These are phyloP conservation scores for Sericinus montela DNA, from an alignment of 2,888 invertebrate species.

Conservation along the genomic window DNA sequence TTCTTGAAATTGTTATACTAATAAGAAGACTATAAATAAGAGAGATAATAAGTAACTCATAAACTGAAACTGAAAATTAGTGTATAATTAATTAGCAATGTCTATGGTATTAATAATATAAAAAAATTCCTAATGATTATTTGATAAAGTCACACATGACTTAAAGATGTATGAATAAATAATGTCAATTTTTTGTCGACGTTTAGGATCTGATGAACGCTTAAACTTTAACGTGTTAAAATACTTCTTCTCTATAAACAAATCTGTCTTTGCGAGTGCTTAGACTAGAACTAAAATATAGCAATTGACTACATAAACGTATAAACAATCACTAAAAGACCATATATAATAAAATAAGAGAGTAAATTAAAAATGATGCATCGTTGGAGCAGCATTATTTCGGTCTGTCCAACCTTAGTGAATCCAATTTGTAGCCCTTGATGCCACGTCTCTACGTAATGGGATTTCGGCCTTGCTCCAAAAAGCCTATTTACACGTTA, in stretches of 20 bases:
- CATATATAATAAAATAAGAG: conserved; percentile 3
- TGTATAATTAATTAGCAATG: too few relatives aligned
- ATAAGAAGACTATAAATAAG: not conserved
- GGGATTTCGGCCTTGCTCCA: conserved; percentile 55
- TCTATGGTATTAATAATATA: too few relatives aligned
- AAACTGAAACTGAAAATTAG: too few relatives aligned
- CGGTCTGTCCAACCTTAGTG: conserved; percentile 50
- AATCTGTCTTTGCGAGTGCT: not conserved
- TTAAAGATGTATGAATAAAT: too few relatives aligned
- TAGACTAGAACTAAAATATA: conserved; percentile 5
- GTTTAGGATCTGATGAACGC: too few relatives aligned
- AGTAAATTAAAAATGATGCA: conserved; percentile 45
- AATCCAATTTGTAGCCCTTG: conserved; percentile 60
- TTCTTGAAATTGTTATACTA: not conserved
- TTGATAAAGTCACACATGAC: too few relatives aligned
- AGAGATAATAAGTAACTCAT: too few relatives aligned
- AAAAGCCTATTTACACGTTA: conserved; percentile 52
- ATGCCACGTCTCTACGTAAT: conserved; percentile 56
- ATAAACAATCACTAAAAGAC: not conserved
- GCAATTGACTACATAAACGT: conserved; percentile 4
- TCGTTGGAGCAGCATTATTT: conserved; percentile 53
- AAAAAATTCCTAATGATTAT: too few relatives aligned
- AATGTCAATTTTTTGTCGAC: too few relatives aligned
- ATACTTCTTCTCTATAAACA: conserved; percentile 3
- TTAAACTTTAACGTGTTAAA: too few relatives aligned